Evolutionary conservation across 2,113 vertebrate species (phyloP), one percentile per base, ranked within the genome.

Genomic region (Salvelinus sp.): DNA sequence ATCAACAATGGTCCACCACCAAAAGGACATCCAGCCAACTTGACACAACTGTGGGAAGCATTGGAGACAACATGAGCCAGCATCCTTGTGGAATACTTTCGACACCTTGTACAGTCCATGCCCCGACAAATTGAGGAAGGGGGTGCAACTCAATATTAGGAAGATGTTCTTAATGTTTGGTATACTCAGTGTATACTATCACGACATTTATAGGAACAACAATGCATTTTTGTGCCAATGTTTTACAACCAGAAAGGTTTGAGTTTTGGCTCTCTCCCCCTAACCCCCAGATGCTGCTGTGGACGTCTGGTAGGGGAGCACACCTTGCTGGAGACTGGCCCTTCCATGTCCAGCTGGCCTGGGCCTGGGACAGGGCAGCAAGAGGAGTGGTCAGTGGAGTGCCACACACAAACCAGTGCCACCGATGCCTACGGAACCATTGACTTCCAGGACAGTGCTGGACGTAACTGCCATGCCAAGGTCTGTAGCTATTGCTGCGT

Each of bases 351-450:
- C 79, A 88, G 92, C 64, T 63, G 12, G 82, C 54, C 72, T 79
- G 74, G 50, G 75, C 22, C 48, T 77, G 65, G n/a, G 5, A 76
- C 82, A 66, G 76, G 74, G 16, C 25, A 76, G 27, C 82, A 83
- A 22, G 93, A 94, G 76, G 91, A 94, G 54, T 99, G 97, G 98
- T 95, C 93, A 73, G 90, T 95, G 48, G 89, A 95, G 80, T 92
- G 84, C 2, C 95, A 98, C 86, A 98, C 98, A 7, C 90, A 76
- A 62, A 89, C 86, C 78, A 96, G 93, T 80, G 94, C 96, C 66
- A 99, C 97, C 0, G 92, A 99, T 62, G 94, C 96, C 1, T 99
- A 95, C 78, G 97, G 98, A 68, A 97, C 93, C 0, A 91, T 99
- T 70, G 97, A 93, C 87, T 99, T 99, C 88, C 93, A 98, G 88